phyloP scores from a whole-genome alignment of 64 coral and sea anemone genomes.

The Stichodactyla helianthus region DNA sequence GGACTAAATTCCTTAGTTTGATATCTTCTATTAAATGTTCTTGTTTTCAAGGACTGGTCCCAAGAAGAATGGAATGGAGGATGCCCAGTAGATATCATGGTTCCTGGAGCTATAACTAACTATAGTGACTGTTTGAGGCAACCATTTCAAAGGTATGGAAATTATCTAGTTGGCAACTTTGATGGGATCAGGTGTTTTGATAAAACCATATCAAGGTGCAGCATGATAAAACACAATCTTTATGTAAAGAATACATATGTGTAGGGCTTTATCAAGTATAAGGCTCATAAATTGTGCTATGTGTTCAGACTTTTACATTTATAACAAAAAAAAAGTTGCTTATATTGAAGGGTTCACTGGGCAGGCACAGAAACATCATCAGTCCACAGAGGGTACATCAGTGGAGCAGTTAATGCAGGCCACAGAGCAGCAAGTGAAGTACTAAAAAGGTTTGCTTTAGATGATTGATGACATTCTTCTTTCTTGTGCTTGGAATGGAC shows the following conservation, averaged over 20 bases:
- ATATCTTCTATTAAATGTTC: neutral
- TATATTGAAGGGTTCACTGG: slow-evolving; percentile 73
- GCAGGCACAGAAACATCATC: slow-evolving; percentile 75
- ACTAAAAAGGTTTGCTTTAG: neutral
- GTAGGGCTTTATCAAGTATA: too few relatives aligned
- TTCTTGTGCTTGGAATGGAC: too few relatives aligned
- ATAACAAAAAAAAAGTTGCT: neutral
- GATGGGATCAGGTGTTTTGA: too few relatives aligned
- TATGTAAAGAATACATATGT: too few relatives aligned
- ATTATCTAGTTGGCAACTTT: neutral
- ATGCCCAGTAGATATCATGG: slow-evolving; percentile 86
- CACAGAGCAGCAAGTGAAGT: slow-evolving; percentile 70
- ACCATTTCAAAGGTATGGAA: slow-evolving; percentile 67
- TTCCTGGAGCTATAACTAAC: slow-evolving; percentile 76
- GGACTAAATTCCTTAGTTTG: too few relatives aligned
- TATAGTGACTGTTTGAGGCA: slow-evolving; percentile 77
- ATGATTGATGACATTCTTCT: too few relatives aligned
- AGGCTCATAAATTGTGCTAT: too few relatives aligned
- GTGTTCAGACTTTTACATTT: neutral
- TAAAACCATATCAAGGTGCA: too few relatives aligned
- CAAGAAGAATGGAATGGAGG: slow-evolving; percentile 89
- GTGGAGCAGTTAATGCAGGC: slow-evolving; percentile 83
- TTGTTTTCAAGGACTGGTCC: slow-evolving; percentile 76
- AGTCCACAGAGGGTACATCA: slow-evolving; percentile 76
- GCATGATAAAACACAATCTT: too few relatives aligned